phyloP scores from a whole-genome alignment of 2,888 invertebrate species.

The Lithodes maja region DNA sequence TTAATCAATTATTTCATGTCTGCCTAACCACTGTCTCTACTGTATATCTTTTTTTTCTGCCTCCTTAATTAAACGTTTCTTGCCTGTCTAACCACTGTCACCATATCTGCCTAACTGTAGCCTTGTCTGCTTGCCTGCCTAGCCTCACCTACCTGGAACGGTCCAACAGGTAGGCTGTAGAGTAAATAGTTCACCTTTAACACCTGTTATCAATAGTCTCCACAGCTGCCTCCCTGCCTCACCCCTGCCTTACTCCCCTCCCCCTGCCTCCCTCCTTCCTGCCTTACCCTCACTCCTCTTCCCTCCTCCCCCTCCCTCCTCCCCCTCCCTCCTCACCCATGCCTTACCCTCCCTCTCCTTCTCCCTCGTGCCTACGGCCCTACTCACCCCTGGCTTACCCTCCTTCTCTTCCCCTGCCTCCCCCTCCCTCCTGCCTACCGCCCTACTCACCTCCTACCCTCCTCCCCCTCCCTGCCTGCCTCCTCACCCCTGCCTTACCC shows the following conservation, averaged over 20 bases:
- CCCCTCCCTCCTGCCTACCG: neutral
- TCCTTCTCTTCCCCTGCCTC: slow-evolving; percentile 4
- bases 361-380: neutral
- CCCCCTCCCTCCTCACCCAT: neutral
- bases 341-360: neutral
- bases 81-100: neutral
- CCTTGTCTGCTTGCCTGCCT: neutral
- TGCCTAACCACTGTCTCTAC: neutral
- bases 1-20: neutral
- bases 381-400: neutral
- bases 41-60: neutral
- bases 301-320: neutral
- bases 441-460: neutral
- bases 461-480: neutral
- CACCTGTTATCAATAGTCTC: slow-evolving; percentile 2
- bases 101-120: neutral
- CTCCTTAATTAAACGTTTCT: neutral
- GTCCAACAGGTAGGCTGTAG: slow-evolving; percentile 10
- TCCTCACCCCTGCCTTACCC: neutral
- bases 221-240: neutral
- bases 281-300: neutral
- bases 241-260: neutral
- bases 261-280: neutral
- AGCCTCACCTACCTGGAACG: neutral
- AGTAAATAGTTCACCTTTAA: slow-evolving; percentile 5